Percentiles rank a stretch among this genome's conserved stretches.
Conservation (phyloP, 2,113 vertebrate genomes). For the Notarius quadriscutis region DNA sequence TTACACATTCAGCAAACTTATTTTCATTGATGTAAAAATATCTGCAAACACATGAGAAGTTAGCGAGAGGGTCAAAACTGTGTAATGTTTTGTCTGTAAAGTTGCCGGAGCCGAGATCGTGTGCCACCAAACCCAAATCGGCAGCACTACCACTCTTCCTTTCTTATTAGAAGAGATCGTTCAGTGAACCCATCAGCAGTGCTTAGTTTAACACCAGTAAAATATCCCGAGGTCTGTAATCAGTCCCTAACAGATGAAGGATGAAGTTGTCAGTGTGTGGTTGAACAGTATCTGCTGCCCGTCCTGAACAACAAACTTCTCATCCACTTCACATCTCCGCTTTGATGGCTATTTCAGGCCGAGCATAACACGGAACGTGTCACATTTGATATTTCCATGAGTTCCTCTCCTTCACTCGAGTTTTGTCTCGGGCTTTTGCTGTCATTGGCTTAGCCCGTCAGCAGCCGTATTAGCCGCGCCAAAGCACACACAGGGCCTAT, state of each 20-base stretch:
- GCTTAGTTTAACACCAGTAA: neutral
- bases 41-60: neutral
- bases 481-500: constrained; percentile 46
- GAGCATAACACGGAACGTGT: constrained; percentile 34
- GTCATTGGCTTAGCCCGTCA: constrained; percentile 24
- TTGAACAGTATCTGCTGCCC: neutral
- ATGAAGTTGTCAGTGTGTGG: neutral
- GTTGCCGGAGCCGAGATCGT: neutral
- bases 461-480: constrained; percentile 17
- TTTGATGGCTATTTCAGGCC: constrained; percentile 12
- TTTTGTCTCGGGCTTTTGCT: constrained; percentile 17
- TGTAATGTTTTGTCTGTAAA: neutral
- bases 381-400: constrained; percentile 20
- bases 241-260: neutral
- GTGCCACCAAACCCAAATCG: neutral
- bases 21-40: constrained; percentile 21
- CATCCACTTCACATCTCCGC: neutral
- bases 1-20: constrained; percentile 17
- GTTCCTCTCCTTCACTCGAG: constrained; percentile 19
- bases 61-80: too few relatives aligned
- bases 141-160: neutral
- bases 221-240: neutral
- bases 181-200: neutral
- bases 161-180: neutral
- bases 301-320: neutral